A percentile compares a stretch with the other conserved stretches of the same genome.
These are phyloP conservation scores for Bos indicus DNA, from an alignment of 2,113 vertebrate species.

Conservation along the genomic window DNA sequence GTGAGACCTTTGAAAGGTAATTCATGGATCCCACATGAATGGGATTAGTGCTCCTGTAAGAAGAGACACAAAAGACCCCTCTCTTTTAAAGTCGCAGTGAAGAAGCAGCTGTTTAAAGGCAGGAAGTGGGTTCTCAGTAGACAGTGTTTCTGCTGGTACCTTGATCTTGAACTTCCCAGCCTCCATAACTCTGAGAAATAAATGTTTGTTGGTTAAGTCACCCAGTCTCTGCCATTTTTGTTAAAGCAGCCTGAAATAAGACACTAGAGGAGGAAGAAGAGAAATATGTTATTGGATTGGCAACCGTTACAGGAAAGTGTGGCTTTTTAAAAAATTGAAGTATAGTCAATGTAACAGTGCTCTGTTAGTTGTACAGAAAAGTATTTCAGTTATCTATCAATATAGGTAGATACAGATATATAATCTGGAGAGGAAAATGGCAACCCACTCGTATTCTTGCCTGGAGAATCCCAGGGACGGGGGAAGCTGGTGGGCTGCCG, in stretches of 20 bases:
- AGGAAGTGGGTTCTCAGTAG: background rate
- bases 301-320: background rate
- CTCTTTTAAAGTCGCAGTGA: background rate
- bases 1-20: background rate
- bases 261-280: background rate
- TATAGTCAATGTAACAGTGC: background rate
- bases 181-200: background rate
- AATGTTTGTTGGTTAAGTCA: background rate
- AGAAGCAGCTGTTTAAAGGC: background rate
- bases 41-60: background rate
- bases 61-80: background rate
- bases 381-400: background rate
- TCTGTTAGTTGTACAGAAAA: background rate
- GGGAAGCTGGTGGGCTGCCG: background rate
- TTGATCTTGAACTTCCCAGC: background rate
- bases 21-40: background rate
- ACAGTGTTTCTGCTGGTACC: background rate
- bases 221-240: background rate
- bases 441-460: background rate
- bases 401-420: background rate
- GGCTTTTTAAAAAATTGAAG: background rate
- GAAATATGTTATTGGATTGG: background rate
- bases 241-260: background rate
- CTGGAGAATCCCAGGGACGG: background rate
- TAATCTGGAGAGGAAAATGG: background rate